A percentile compares a stretch with the other conserved stretches of the same genome.
Conservation (phyloP, 2,113 vertebrate species). For the Sitta europaea region DNA sequence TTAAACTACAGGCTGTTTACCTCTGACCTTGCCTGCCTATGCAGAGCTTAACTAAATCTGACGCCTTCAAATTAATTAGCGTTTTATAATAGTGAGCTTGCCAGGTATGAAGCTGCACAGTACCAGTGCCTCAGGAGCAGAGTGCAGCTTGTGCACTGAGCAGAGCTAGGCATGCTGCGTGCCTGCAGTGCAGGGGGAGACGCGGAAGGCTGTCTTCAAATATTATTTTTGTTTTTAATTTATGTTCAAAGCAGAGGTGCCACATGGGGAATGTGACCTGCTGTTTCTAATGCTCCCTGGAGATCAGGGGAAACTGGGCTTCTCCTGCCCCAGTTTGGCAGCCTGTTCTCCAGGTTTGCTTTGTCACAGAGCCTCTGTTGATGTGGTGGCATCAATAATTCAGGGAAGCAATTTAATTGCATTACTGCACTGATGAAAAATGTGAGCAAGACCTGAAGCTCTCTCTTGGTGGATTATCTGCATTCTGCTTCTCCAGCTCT, state of each 20-base stretch:
- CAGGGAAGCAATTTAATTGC: not conserved
- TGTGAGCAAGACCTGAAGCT: not conserved
- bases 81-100: conserved; percentile 9
- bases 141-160: not conserved
- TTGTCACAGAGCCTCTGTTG: conserved; percentile 22
- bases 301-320: not conserved
- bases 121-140: not conserved
- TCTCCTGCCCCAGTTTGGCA: not conserved
- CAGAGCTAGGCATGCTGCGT: not conserved
- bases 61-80: conserved; percentile 29
- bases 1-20: not conserved
- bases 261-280: not conserved
- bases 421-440: not conserved
- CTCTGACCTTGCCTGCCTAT: not conserved
- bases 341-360: not conserved
- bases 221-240: not conserved
- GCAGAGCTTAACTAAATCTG: not conserved
- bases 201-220: not conserved
- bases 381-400: conserved; percentile 35
- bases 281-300: not conserved
- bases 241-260: not conserved
- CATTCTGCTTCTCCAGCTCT: not conserved
- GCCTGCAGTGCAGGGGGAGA: conserved; percentile 26
- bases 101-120: not conserved
- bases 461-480: not conserved